These are phyloP conservation scores for Takifugu ocellatus DNA, from an alignment of 2,797 vertebrate species.

Conservation along the genomic window DNA sequence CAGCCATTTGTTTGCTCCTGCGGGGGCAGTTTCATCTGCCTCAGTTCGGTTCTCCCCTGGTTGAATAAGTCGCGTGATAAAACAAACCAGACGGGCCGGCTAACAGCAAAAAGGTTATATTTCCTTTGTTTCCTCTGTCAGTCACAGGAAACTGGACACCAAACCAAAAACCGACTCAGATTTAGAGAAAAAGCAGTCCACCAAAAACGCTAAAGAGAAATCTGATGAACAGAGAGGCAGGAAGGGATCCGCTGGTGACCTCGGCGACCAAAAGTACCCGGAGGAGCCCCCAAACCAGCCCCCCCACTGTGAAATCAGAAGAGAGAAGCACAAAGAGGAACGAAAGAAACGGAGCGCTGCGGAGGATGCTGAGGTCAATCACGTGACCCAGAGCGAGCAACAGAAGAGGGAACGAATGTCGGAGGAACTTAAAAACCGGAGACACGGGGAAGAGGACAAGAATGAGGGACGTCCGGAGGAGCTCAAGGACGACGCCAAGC, in stretches of 20 bases:
- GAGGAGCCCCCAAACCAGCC: slow-evolving; percentile 31
- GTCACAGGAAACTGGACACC: slow-evolving; percentile 57
- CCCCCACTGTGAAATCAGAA: slow-evolving; percentile 33
- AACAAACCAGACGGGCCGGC: neutral
- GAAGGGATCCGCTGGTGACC: slow-evolving; percentile 22
- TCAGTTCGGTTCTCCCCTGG: too few relatives aligned
- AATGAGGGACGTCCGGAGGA: slow-evolving; percentile 51
- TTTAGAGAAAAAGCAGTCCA: slow-evolving; percentile 51
- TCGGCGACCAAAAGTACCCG: slow-evolving; percentile 18
- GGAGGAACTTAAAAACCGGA: slow-evolving; percentile 49
- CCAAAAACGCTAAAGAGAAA: slow-evolving; percentile 61
- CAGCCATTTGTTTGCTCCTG: too few relatives aligned
- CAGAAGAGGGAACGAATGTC: slow-evolving; percentile 38
- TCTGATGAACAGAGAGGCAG: slow-evolving; percentile 35
- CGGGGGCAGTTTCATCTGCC: too few relatives aligned
- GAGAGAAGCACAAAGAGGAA: slow-evolving; percentile 31
- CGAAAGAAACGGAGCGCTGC: slow-evolving; percentile 22
- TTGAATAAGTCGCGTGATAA: neutral
- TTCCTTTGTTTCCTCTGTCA: slow-evolving; percentile 55
- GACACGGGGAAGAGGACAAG: slow-evolving; percentile 37
- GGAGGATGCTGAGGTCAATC: slow-evolving; percentile 19
- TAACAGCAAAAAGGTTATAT: slow-evolving; percentile 10
- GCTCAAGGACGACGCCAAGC: slow-evolving; percentile 42
- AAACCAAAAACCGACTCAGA: slow-evolving; percentile 55
- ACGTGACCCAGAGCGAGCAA: slow-evolving; percentile 35